Evolutionary conservation across 2,113 vertebrate species (phyloP).

Genomic region (Cochlearius cochlearius): DNA sequence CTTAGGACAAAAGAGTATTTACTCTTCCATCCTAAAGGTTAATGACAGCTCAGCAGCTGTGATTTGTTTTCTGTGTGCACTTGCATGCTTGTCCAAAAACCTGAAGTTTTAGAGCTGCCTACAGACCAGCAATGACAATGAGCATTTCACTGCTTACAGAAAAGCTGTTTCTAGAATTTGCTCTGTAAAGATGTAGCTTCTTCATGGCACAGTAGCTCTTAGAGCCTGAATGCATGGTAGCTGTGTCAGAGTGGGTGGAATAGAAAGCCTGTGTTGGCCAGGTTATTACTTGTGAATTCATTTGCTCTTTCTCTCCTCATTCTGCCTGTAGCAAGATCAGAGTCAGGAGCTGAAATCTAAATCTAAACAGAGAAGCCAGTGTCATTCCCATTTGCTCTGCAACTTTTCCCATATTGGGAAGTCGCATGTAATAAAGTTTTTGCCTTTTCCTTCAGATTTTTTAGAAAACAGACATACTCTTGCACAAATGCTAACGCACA

Average conservation of each 20-base stretch:
- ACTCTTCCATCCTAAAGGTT: slow-evolving; percentile 8
- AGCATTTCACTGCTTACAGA: neutral
- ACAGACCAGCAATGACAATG: neutral
- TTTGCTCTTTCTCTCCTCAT: neutral
- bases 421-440: neutral
- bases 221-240: neutral
- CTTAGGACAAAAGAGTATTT: slow-evolving; percentile 1
- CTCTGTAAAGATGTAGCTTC: neutral
- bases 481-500: neutral
- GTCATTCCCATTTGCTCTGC: neutral
- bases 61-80: neutral
- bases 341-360: neutral
- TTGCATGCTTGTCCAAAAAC: neutral
- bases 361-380: neutral
- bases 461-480: neutral
- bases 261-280: neutral
- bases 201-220: neutral
- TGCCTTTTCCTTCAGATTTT: neutral
- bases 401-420: neutral
- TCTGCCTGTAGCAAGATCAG: neutral
- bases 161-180: neutral
- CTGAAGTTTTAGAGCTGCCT: neutral
- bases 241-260: neutral
- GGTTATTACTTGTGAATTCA: neutral
- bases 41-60: slow-evolving; percentile 1